Conservation (phyloP, 2,113 vertebrate species). For the Cyprinodon tularosa region DNA sequence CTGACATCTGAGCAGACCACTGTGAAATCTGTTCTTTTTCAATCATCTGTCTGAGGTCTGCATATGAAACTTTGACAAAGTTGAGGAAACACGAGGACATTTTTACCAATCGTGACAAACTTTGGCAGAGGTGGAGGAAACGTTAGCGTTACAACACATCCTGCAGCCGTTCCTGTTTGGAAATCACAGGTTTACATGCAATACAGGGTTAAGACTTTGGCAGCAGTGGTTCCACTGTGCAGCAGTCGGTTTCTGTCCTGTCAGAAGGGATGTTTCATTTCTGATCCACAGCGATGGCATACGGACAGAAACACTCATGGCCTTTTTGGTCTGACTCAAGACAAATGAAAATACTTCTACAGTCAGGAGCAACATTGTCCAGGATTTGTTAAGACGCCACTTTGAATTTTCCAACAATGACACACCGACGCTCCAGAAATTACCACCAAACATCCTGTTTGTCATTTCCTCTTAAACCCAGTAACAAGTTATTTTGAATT, state of each 20-base stretch:
- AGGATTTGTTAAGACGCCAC: not conserved
- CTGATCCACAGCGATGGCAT: not conserved
- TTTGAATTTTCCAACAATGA: conserved; percentile 6
- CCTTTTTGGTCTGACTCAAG: not conserved
- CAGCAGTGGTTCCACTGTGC: not conserved
- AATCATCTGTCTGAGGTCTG: not conserved
- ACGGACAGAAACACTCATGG: not conserved
- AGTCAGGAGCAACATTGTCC: not conserved
- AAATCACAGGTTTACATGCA: not conserved
- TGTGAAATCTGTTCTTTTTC: conserved; percentile 5
- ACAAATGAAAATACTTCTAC: not conserved
- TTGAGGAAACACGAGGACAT: not conserved
- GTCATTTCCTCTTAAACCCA: conserved; percentile 17
- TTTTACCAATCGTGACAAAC: not conserved
- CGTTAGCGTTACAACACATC: not conserved
- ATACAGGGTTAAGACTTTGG: too few species aligned
- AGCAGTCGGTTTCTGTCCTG: not conserved
- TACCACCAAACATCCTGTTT: conserved; percentile 2
- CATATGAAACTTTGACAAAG: not conserved
- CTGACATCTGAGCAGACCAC: not conserved
- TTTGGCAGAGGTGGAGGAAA: not conserved
- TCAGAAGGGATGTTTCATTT: conserved; percentile 2
- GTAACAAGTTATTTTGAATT: not conserved
- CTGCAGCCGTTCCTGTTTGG: not conserved
- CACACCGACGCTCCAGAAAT: not conserved